These are phyloP conservation scores for Drosophila punjabiensis DNA, from an alignment of 1,140 invertebrate species.

Conservation along the genomic window DNA sequence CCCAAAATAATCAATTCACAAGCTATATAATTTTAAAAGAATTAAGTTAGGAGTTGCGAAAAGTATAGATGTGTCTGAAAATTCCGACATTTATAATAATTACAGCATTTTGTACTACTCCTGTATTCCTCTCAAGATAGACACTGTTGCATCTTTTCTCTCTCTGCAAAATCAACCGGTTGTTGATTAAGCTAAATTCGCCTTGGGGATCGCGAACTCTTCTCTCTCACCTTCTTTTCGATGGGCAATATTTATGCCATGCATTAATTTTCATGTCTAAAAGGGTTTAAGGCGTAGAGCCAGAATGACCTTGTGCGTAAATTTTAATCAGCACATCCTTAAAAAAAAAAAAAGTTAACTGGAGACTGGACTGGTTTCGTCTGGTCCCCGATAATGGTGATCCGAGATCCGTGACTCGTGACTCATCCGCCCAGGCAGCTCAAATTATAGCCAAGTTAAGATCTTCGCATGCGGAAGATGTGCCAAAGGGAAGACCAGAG, in stretches of 20 bases:
- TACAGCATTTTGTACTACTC: not conserved
- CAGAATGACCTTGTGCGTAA: constrained; percentile 76
- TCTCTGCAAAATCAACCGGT: constrained; percentile 34
- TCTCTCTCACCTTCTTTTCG: constrained; percentile 17
- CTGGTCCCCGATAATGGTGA: constrained; percentile 9
- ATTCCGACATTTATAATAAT: not conserved
- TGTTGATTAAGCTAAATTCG: constrained; percentile 53
- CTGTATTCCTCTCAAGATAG: not conserved
- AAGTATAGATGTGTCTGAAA: not conserved
- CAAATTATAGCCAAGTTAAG: constrained; percentile 34
- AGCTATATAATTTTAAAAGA: not conserved
- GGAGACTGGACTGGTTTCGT: constrained; percentile 15
- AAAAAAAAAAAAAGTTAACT: constrained; percentile 22
- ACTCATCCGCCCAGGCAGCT: constrained; percentile 37
- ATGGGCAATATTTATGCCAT: constrained; percentile 75
- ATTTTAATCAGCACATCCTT: constrained; percentile 75
- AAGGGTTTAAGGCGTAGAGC: constrained; percentile 37
- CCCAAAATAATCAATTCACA: not conserved
- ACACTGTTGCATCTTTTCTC: not conserved
- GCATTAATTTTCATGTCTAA: constrained; percentile 75
- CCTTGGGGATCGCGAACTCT: constrained; percentile 38
- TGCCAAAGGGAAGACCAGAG: constrained; percentile 16
- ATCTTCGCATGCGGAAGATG: constrained; percentile 33
- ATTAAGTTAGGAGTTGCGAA: not conserved
- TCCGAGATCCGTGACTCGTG: constrained; percentile 17